Base-by-base conservation (phyloP, 2,888 invertebrate genomes). In the Loripinus fragilis region DNA sequence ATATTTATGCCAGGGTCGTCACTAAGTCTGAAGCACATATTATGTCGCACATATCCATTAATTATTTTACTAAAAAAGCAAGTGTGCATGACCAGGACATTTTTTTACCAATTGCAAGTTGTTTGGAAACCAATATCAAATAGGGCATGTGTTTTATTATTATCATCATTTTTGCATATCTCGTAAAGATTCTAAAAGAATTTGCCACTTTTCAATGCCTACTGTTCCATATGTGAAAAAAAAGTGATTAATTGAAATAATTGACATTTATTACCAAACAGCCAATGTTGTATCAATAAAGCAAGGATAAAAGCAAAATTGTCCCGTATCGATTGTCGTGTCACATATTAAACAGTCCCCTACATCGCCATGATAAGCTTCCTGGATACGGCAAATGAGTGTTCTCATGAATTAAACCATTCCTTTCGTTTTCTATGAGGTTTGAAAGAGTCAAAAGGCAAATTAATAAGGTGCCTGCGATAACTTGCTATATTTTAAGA, bases 291-390 rank as follows among this genome's bases (percentile, higher is more conserved):
- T 60, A 17, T 23, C 30, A 33, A 33, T 60, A 20, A 5, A 20
- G 33, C 1, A 33, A 17, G 33, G 60, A 33, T 23, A 60, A 33
- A 60, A 60, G 33, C 30, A 33, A 60, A n/a, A 33, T 60, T 60
- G 60, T 60, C 60, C 60, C 30, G 17, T 60, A 60, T 60, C 20
- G 60, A 60, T 76, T 55, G 52, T 64, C 23, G 45, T 78, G 74
- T 74, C 75, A 80, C 73, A 76, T 80, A 83, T 80, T 83, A 83
- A 69, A 68, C 78, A 69, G 72, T 77, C 78, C 79, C 81, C 80
- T 83, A 80, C 80, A 74, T 70, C 28, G 78, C 25, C 2, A 41
- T 50, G 83, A 83, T 83, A 83, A 83, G 82, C 82, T 77, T 74
- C 82, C 82, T 70, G 73, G 82, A 77, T 77, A 83, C 82, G 78